These are phyloP conservation scores for Orthosia gracilis DNA, from an alignment of 2,888 invertebrate species.

Conservation along the genomic window DNA sequence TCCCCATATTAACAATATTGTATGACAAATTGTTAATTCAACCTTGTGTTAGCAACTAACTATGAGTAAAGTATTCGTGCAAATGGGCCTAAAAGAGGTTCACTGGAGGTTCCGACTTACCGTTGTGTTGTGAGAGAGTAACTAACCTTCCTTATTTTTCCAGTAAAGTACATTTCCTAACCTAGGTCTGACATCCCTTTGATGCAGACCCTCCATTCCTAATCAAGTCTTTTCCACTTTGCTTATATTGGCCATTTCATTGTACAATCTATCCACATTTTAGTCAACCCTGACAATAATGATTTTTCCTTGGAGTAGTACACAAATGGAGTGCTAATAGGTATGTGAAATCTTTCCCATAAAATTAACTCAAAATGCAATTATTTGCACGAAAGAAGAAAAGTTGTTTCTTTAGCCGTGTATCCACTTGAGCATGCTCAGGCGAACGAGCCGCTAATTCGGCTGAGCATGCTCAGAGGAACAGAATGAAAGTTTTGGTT, in stretches of 20 bases:
- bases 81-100: slow-evolving; percentile 11
- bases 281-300: slow-evolving; percentile 26
- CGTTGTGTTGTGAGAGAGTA: slow-evolving; percentile 54
- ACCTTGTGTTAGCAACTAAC: too few species aligned
- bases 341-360: background rate
- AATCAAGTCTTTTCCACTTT: slow-evolving; percentile 60
- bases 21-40: too few species aligned
- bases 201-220: slow-evolving; percentile 42
- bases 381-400: too few species aligned
- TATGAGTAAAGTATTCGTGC: too few species aligned
- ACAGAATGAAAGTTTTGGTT: too few species aligned
- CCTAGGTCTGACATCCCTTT: slow-evolving; percentile 29
- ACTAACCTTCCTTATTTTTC: slow-evolving; percentile 6
- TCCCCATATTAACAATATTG: too few species aligned
- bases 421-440: too few species aligned
- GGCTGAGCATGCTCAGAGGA: too few species aligned
- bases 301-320: slow-evolving; percentile 30
- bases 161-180: slow-evolving; percentile 34
- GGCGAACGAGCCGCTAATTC: too few species aligned
- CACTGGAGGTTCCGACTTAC: slow-evolving; percentile 35
- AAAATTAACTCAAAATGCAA: too few species aligned
- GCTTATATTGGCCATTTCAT: slow-evolving; percentile 47
- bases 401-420: too few species aligned
- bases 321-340: slow-evolving; percentile 34
- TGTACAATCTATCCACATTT: slow-evolving; percentile 45